These are phyloP conservation scores for Acomys russatus DNA, from an alignment of 2,797 vertebrate species.

Conservation along the genomic window DNA sequence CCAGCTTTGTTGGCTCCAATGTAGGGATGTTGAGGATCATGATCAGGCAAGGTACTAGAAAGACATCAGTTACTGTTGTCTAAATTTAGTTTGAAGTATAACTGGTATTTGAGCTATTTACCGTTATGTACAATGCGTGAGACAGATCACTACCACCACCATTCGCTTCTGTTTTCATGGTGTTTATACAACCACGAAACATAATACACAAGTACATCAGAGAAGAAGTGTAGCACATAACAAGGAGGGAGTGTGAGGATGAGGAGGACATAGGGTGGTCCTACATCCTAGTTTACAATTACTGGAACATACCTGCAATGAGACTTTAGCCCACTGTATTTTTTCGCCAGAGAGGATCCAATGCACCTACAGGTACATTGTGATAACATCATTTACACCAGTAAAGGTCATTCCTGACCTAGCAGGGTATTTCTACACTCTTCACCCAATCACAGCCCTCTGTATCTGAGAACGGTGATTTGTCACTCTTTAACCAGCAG, in stretches of 20 bases:
- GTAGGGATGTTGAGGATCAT: neutral
- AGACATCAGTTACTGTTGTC: neutral
- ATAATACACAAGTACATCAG: neutral
- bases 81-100: neutral
- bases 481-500: neutral
- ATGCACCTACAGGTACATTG: neutral
- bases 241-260: neutral
- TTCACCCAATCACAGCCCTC: neutral
- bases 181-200: neutral
- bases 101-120: neutral
- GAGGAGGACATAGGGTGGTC: accelerated
- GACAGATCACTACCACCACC: too few relatives aligned
- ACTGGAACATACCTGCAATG: neutral
- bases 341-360: conserved; percentile 28
- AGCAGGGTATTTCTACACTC: neutral
- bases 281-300: neutral
- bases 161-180: neutral
- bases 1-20: neutral
- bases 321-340: neutral
- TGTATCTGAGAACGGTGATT: neutral
- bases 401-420: conserved; percentile 25
- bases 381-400: neutral
- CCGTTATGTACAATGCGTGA: neutral
- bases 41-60: neutral
- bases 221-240: neutral